phyloP scores from a whole-genome alignment of 2,888 invertebrate species.

The Uloborus plumipes region DNA sequence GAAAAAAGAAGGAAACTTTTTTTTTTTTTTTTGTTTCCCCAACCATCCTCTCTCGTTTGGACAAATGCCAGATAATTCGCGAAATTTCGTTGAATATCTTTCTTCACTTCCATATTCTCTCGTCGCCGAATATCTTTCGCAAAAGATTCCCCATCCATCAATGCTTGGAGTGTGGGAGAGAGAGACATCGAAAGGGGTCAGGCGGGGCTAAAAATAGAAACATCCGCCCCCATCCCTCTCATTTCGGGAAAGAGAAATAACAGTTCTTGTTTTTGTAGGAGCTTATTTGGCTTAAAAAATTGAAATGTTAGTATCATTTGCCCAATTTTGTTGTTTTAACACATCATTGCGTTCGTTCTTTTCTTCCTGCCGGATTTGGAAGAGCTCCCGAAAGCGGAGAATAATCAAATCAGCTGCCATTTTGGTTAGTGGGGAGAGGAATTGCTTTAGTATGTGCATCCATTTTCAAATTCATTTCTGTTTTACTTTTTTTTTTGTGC shows the following conservation, averaged over 20 bases:
- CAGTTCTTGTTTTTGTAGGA: neutral
- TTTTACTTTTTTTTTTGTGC: too few species aligned
- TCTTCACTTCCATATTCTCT: neutral
- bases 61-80: neutral
- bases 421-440: too few species aligned
- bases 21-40: too few species aligned
- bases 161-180: neutral
- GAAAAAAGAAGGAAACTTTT: too few species aligned
- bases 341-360: too few species aligned
- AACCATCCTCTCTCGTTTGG: neutral
- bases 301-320: neutral
- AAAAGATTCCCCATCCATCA: constrained; percentile 9
- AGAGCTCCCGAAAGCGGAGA: too few species aligned
- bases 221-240: neutral
- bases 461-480: too few species aligned
- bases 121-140: constrained; percentile 5
- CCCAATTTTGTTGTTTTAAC: too few species aligned
- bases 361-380: too few species aligned
- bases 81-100: constrained; percentile 7
- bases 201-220: neutral
- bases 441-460: too few species aligned
- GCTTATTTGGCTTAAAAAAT: constrained; percentile 4
- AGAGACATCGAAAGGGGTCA: constrained; percentile 1
- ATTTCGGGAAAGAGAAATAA: neutral
- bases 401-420: too few species aligned